Base-by-base conservation (phyloP, 2,797 vertebrate species). In the Avahi laniger region DNA sequence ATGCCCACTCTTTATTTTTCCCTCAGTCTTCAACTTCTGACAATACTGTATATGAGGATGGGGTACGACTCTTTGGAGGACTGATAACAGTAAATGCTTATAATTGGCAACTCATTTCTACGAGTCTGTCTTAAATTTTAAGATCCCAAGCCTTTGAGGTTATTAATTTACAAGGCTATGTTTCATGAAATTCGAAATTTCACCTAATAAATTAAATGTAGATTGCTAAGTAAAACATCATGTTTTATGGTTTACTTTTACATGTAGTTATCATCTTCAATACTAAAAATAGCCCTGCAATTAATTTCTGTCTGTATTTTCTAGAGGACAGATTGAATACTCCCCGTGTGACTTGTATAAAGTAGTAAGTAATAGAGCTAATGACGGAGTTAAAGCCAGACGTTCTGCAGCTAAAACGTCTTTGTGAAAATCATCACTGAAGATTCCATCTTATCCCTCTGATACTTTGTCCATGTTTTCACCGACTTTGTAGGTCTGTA, bases 271-370 rank as follows among this genome's bases (percentile, higher is more conserved):
- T 63, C 61, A 72, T 20, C 50, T 24, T 81, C 41, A 24, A 46
- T 52, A 76, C 10, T 75, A 43, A 57, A 57, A 33, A 10, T 3
- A 41, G 35, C 15, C n/a, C 54, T 89, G 14, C 59, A 28, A 54
- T 88, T 76, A 57, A 78, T 89, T 87, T 84, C 26, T 81, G 15
- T 48, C 11, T 96, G 18, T 69, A 80, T 95, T 89, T 83, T 87
- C 54, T 80, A 65, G 5, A 83, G 18, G 41, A 91, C 73, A 38
- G 35, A 83, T 67, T 6, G 46, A 17, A 85, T 35, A 24, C 15
- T 92, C 26, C 35, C 50, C 81, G 26, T 81, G 57, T 72, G 52
- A 50, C 28, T 67, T 76, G 52, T 38, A 79, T 33, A 80, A 79
- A 7, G 54, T 63, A 72, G 24, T 43, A 72, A 89, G 8, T 28